Percentiles rank a stretch among this genome's conserved stretches.
These are phyloP conservation scores for Fissipunctia ypsillon DNA, from an alignment of 2,888 invertebrate genomes.

Conservation along the genomic window DNA sequence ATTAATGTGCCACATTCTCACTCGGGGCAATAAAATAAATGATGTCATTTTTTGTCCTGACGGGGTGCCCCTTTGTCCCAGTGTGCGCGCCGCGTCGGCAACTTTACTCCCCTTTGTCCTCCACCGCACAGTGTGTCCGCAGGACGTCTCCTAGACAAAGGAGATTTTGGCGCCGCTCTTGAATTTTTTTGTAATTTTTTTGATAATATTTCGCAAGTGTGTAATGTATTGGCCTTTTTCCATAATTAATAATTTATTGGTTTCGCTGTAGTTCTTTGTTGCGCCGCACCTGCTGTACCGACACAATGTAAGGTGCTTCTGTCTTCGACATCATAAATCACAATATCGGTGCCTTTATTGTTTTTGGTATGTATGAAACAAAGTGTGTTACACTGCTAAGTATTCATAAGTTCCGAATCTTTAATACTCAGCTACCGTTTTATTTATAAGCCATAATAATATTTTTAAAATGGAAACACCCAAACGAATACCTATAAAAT, in stretches of 20 bases:
- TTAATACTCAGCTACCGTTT: conserved; percentile 37
- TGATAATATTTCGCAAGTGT: conserved; percentile 77
- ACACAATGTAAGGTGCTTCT: conserved; percentile 85
- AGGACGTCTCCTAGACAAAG: conserved; percentile 88
- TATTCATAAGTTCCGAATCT: conserved; percentile 38
- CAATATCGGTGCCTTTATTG: conserved; percentile 67
- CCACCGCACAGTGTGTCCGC: conserved; percentile 78
- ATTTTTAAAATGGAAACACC: background rate
- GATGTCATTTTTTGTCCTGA: conserved; percentile 90
- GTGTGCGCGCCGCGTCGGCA: conserved; percentile 81
- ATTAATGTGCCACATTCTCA: conserved; percentile 89
- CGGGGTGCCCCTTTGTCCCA: conserved; percentile 85
- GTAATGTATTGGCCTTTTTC: conserved; percentile 83
- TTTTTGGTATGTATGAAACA: conserved; percentile 43
- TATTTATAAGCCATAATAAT: conserved; percentile 19
- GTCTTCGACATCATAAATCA: conserved; percentile 84
- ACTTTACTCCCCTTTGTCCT: conserved; percentile 81
- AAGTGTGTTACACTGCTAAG: conserved; percentile 28
- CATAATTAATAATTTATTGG: conserved; percentile 90
- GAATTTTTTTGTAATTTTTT: conserved; percentile 77
- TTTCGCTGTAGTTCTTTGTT: conserved; percentile 84
- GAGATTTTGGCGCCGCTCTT: conserved; percentile 87
- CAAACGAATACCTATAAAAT: conserved; percentile 41
- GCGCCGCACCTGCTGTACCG: conserved; percentile 80
- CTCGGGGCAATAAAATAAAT: conserved; percentile 90